Base-by-base conservation (phyloP, 2,797 vertebrate genomes). In the Sebastes vulpes region DNA sequence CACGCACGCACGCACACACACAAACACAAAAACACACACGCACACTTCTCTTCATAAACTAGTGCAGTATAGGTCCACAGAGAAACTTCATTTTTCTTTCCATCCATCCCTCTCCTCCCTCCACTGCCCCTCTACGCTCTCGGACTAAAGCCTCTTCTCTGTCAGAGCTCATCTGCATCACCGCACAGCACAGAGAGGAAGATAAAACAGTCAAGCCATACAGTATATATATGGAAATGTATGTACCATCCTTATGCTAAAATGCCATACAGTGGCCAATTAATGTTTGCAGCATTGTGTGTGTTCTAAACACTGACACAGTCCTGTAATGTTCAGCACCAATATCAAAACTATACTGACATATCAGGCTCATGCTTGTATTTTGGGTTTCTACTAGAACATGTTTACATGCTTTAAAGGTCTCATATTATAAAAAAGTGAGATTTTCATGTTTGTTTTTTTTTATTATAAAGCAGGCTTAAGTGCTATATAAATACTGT, bases 91-190 rank as follows among this genome's bases (percentile, higher is more conserved):
- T 53, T 35, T 61, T 61, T 60, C 53, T 53, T 28, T 58, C 42
- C 48, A 61, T 50, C 31, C 59, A 7, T 64, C 21, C 14, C 31
- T 52, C 21, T 50, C 14, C 26, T 63, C 18, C 57, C 50, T 68
- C 29, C 12, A 9, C 25, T 65, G 29, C 48, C 58, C 52, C 57
- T 59, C 46, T 10, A n/a, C 26, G 57, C 65, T 57, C 71, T 71
- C 10, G 53, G 42, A 53, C 46, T 32, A 23, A 29, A 48, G 85
- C 69, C 75, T 25, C 71, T 64, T 75, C 73, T 74, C 80, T 81
- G 82, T 87, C 88, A 74, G 75, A 83, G 70, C 75, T 89, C 85
- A 90, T 93, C 82, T 88, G 64, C 85, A 76, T 90, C 91, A 81
- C 42, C 59, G 59, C 71, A 82, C 57, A 77, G 71, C 80, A 76